Base-by-base conservation (phyloP, 2,797 vertebrate genomes). In the Silurus lanzhouensis region DNA sequence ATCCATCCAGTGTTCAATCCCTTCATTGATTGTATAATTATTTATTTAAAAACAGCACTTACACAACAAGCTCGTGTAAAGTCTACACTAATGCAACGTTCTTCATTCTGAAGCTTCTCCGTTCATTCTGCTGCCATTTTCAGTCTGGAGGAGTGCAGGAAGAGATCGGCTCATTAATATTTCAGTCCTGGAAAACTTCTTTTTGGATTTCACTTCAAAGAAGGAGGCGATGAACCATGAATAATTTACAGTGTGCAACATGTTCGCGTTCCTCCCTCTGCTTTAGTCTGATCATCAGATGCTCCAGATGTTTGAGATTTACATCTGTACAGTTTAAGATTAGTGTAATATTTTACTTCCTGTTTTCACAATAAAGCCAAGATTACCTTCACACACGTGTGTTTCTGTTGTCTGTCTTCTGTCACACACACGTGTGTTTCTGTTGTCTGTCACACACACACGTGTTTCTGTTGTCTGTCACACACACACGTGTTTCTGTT, bases 191-290 rank as follows among this genome's bases (percentile, higher is more conserved):
- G 17, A 76, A 76, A 76, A 76, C 72, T 76, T 76, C 52, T 76
- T 76, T 76, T 52, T 27, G 25, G 48, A 57, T 76, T 77, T 5
- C 8, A 92, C 89, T 93, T 95, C 94, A 90, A 93, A 92, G 93
- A 88, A 90, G 91, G 92, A 95, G 91, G 91, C 90, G 92, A 92
- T 90, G 90, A 94, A 93, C 93, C 91, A 90, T 95, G 93, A 93
- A 94, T 93, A 94, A 95, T 95, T 95, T 91, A 93, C 91, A 92
- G 91, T 89, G 89, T 92, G 86, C 93, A 92, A 92, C 91, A 92
- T 92, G 92, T 91, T 92, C 92, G 93, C 92, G 89, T 92, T 90
- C 92, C 90, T 91, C 88, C 80, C 85, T 93, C 91, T 91, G 91
- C 91, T 89, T 90, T 89, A 90, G 93, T 90, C 91, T 94, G 91